A percentile compares a stretch with the other conserved stretches of the same genome.
These are phyloP conservation scores for Gobiocypris rarus DNA, from an alignment of 2,113 vertebrate genomes.

Conservation along the genomic window DNA sequence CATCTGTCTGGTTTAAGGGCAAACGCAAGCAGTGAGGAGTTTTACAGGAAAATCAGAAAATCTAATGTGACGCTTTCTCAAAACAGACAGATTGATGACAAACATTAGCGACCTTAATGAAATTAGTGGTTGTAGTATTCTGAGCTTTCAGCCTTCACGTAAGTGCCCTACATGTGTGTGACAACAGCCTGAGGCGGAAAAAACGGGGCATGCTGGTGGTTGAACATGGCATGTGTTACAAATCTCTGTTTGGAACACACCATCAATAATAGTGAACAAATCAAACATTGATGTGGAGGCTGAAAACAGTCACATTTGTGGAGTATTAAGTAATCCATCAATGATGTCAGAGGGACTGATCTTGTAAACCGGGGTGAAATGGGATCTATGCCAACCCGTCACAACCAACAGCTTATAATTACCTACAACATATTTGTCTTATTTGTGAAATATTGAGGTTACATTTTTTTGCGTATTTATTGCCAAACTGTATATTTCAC, in stretches of 20 bases:
- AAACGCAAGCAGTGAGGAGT: neutral
- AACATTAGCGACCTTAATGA: constrained; percentile 4
- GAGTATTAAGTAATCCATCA: constrained; percentile 26
- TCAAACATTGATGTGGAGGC: neutral
- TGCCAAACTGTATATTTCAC: neutral
- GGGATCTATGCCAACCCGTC: neutral
- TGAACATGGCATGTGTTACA: neutral
- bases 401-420: neutral
- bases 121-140: constrained; percentile 4
- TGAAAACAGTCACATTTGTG: constrained; percentile 25
- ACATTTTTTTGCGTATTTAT: neutral
- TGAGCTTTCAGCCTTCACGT: neutral
- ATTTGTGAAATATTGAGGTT: neutral
- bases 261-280: constrained; percentile 20
- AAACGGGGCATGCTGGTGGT: neutral
- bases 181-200: constrained; percentile 1
- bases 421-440: neutral
- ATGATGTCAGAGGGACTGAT: constrained; percentile 10
- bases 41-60: constrained; percentile 2
- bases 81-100: constrained; percentile 1
- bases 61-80: neutral
- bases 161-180: constrained; percentile 12
- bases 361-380: neutral
- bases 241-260: constrained; percentile 1
- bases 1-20: constrained; percentile 12